Evolutionary conservation across 2,888 invertebrate genomes (phyloP), one percentile per base, ranked within the genome.

Genomic region (Anarsia innoxiella): DNA sequence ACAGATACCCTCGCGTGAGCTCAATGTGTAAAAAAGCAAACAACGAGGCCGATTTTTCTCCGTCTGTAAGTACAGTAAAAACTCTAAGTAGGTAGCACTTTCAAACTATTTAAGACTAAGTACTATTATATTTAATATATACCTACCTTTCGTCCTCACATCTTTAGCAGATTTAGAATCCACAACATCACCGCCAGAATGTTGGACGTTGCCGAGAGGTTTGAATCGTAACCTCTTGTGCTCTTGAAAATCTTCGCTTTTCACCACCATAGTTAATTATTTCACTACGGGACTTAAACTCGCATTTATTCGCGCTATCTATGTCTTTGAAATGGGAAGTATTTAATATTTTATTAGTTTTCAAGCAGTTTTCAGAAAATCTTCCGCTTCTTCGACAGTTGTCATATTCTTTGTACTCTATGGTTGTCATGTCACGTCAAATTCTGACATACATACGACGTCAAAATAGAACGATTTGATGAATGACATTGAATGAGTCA

Each of bases 1-100:
- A 77, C 47, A 94, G 88, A 80, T 99, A 99, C 10, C 96, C 96
- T 54, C 97, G 87, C 3, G 95, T 96, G 53, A 98, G 82, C 78
- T 98, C 98, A 33, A 94, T 90, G 56, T 90, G 89, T 39, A 97
- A 78, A 76, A 96, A 97, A 38, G 90, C 86, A 50, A 88, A 84
- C 31, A 89, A 60, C 12, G 88, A 85, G 12, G 79, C 63, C 10
- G 71, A 56, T 50, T 74, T 82, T 12, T 73, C 79, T 27, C 55
- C 69, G 59, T 84, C 85, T 84, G 58, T 12, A 25, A 25, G n/a
- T 25, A 14, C 9, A 2, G 14, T 14, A 10, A 13, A 13, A 14
- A 6, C 4, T 12, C 8, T 30, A 30, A 30, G 10, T 30, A 15
- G 16, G 15, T n/a, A 19, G 3, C 19, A 8, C 19, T 19, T 5